Evolutionary conservation across 2,888 invertebrate species (phyloP).

Genomic region (Diaprepes abbreviatus): DNA sequence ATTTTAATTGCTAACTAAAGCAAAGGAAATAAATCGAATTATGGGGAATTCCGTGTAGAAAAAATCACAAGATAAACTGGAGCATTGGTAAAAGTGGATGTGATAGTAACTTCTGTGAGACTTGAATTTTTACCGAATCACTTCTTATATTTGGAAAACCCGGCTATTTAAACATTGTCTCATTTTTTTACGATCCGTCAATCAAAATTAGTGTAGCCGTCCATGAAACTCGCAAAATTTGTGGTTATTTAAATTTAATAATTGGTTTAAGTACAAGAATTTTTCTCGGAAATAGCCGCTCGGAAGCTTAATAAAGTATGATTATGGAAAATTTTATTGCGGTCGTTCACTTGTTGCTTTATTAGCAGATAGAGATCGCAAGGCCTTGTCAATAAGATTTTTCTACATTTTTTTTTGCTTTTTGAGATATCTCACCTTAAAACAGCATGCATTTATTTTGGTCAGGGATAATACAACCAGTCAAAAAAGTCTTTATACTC

Average conservation of each 20-base stretch:
- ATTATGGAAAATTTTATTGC: no score
- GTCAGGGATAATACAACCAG: no score
- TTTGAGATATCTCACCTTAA: no score
- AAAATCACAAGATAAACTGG: neutral
- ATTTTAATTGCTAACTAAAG: neutral
- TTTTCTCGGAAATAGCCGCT: neutral
- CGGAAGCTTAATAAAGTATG: no score
- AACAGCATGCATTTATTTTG: no score
- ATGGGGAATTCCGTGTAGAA: neutral
- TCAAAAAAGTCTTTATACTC: no score
- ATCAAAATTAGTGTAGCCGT: neutral
- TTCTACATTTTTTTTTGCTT: no score
- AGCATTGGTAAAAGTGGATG: slow-evolving; percentile 4
- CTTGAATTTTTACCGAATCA: neutral
- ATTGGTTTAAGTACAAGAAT: neutral
- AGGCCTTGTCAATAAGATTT: no score
- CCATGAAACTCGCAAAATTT: neutral
- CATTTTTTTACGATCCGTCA: neutral
- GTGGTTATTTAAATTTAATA: neutral
- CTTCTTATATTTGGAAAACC: slow-evolving; percentile 5
- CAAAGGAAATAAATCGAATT: slow-evolving; percentile 1
- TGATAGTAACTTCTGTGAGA: neutral
- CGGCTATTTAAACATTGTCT: neutral
- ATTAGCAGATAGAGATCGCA: no score
- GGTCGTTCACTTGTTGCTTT: no score